Conservation (phyloP, 2,888 invertebrate species). For the Agrotis exclamationis region DNA sequence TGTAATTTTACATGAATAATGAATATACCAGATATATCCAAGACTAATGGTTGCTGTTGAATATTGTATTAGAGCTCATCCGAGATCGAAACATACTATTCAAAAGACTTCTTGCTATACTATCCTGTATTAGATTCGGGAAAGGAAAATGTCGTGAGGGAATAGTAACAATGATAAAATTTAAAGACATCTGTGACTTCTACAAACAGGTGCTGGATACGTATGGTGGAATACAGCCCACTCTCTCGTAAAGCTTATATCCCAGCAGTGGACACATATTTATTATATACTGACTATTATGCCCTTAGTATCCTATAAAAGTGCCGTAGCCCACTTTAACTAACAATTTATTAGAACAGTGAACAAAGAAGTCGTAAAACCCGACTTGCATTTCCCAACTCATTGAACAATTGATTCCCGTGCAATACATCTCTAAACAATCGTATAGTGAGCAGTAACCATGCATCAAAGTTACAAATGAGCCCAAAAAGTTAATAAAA, state of each 20-base stretch:
- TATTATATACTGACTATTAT: no score
- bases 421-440: constrained; percentile 25
- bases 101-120: no score
- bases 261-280: no score
- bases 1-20: no score
- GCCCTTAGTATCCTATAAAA: not conserved
- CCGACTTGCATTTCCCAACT: not conserved
- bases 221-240: not conserved
- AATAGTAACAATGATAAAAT: no score
- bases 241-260: not conserved
- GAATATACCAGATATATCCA: no score
- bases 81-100: no score
- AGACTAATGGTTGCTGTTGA: no score
- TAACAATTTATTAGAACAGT: not conserved
- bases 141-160: no score
- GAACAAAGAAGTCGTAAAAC: not conserved
- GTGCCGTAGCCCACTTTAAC: not conserved
- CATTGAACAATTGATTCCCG: constrained; percentile 23
- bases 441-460: constrained; percentile 14
- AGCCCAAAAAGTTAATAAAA: constrained; percentile 54
- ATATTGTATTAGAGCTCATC: no score
- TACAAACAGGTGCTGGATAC: not conserved
- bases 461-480: constrained; percentile 50
- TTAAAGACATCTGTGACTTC: no score
- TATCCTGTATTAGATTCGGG: no score